phyloP scores from a whole-genome alignment of 2,113 vertebrate genomes.

The Stomatorhinus ivindoensis region DNA sequence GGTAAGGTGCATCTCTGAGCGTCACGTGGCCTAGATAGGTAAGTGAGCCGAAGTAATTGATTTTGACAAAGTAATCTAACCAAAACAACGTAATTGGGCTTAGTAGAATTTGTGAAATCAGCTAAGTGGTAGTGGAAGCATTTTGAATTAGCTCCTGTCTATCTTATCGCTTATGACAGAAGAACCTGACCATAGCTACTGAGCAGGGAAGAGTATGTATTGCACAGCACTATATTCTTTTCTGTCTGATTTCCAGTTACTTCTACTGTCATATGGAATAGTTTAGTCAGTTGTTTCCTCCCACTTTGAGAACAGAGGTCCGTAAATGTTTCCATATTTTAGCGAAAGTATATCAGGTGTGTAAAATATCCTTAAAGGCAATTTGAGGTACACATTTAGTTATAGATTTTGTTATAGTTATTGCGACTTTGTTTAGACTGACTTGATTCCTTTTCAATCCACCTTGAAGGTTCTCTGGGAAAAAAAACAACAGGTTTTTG shows the following conservation, averaged over 20 bases:
- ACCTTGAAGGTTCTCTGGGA: not conserved
- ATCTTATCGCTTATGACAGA: constrained; percentile 8
- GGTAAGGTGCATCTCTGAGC: not conserved
- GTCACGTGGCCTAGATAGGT: not conserved
- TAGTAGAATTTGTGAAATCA: not conserved
- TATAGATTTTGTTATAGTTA: not conserved
- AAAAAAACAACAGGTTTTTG: not conserved
- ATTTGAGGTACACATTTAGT: not conserved
- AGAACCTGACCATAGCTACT: too few species aligned
- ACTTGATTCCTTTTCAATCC: not conserved
- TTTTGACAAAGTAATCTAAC: constrained; percentile 4
- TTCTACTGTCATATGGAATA: not conserved
- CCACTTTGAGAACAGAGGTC: not conserved
- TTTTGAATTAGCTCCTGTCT: not conserved
- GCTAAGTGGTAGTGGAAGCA: not conserved
- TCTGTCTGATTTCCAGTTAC: not conserved
- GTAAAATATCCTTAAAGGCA: not conserved
- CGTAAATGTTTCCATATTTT: not conserved
- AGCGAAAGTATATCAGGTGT: not conserved
- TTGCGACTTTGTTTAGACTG: not conserved
- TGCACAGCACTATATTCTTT: not conserved
- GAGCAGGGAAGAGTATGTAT: not conserved
- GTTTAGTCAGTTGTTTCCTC: not conserved
- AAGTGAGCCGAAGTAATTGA: not conserved
- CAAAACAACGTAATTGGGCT: not conserved